phyloP scores from a whole-genome alignment of 53 echinoderm and acorn worm genomes.

The Antedon mediterranea region DNA sequence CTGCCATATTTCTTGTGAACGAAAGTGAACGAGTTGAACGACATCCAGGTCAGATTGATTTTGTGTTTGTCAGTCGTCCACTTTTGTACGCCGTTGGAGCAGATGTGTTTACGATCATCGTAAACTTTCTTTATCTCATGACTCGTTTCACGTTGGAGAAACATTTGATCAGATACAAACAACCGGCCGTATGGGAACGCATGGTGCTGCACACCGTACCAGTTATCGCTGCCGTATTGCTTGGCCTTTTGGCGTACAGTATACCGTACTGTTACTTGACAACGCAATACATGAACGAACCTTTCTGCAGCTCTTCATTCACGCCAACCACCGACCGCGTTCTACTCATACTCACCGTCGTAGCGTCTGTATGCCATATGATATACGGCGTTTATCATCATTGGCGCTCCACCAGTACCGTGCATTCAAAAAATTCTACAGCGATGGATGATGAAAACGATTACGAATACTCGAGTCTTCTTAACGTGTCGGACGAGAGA shows the following conservation, averaged over 20 bases:
- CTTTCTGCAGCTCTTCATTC: background rate
- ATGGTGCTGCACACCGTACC: background rate
- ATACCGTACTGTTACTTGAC: background rate
- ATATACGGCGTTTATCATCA: background rate
- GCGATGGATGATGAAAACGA: background rate
- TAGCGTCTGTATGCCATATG: background rate
- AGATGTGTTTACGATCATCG: background rate
- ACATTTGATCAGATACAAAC: background rate
- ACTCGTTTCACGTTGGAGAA: background rate
- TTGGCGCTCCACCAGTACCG: background rate
- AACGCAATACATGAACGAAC: background rate
- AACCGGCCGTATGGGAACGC: background rate
- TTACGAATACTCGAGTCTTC: background rate
- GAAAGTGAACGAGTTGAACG: background rate
- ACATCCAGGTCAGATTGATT: background rate
- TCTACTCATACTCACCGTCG: background rate
- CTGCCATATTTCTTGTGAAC: background rate
- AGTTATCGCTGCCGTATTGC: background rate
- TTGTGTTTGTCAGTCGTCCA: background rate
- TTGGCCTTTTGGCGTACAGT: background rate
- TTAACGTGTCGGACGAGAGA: background rate
- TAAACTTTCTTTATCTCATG: background rate
- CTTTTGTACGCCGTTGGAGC: background rate
- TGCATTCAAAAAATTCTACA: background rate
- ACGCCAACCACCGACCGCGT: background rate